Evolutionary conservation across 2,797 vertebrate species (phyloP).

Genomic region (Distichodus sexfasciatus): DNA sequence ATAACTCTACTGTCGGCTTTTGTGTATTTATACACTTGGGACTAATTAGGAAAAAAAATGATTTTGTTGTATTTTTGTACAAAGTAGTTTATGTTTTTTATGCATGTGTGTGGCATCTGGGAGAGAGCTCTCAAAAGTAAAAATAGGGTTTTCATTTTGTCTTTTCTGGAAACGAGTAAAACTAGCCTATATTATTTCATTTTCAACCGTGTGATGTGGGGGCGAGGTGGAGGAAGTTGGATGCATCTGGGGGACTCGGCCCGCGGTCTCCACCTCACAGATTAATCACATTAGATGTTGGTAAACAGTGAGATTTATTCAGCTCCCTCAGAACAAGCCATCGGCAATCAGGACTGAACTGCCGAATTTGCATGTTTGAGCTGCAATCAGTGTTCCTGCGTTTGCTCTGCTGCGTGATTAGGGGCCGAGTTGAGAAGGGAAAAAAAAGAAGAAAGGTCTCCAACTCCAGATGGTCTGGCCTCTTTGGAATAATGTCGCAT

Average conservation of each 20-base stretch:
- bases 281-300: slow-evolving; percentile 50
- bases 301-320: slow-evolving; percentile 41
- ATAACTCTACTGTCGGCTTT: no score
- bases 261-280: slow-evolving; percentile 29
- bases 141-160: no score
- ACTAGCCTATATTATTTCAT: no score
- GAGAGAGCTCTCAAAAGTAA: no score
- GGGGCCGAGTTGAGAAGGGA: not conserved
- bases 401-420: slow-evolving; percentile 34
- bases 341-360: slow-evolving; percentile 43
- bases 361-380: slow-evolving; percentile 33
- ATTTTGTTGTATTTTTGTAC: no score
- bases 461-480: slow-evolving; percentile 13
- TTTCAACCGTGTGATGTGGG: not conserved
- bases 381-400: slow-evolving; percentile 27
- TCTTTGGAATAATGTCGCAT: not conserved
- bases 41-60: no score
- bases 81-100: no score
- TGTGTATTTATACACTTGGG: no score
- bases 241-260: slow-evolving; percentile 28
- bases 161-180: no score
- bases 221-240: not conserved
- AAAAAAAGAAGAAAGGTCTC: not conserved
- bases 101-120: no score
- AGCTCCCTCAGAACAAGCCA: slow-evolving; percentile 11